Percentiles rank a stretch among this genome's conserved stretches.
These are phyloP conservation scores for Pipistrellus nathusii DNA, from an alignment of 2,797 vertebrate species.

Conservation along the genomic window DNA sequence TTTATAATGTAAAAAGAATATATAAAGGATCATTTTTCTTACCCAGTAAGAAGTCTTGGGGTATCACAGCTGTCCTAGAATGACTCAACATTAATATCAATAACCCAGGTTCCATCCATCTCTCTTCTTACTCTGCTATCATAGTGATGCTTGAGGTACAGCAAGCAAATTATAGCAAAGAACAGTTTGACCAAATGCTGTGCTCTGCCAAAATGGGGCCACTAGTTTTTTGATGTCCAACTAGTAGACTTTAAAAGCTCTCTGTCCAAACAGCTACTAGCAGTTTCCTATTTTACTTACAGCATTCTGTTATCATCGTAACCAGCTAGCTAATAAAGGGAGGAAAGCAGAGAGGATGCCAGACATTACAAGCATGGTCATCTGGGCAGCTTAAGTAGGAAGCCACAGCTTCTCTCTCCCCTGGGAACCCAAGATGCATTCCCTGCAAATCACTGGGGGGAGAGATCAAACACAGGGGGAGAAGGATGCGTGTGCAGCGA, in stretches of 20 bases:
- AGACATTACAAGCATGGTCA: neutral
- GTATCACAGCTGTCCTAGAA: neutral
- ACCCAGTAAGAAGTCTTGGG: neutral
- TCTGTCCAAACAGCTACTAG: neutral
- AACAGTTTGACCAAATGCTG: neutral
- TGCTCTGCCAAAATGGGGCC: neutral
- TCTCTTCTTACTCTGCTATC: neutral
- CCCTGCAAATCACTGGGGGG: neutral
- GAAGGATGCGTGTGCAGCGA: neutral
- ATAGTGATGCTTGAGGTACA: neutral
- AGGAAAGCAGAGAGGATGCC: neutral
- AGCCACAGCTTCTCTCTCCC: neutral
- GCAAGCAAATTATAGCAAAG: neutral
- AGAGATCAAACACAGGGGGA: neutral
- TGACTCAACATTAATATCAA: neutral
- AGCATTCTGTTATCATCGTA: neutral
- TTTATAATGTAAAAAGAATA: conserved; percentile 16
- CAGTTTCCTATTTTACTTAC: neutral
- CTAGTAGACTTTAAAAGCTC: neutral
- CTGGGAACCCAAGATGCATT: neutral
- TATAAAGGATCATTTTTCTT: neutral
- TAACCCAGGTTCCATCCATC: neutral
- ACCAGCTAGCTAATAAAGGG: neutral
- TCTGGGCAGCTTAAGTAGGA: neutral
- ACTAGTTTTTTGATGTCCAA: neutral